Conservation (phyloP, 2,797 vertebrate genomes). For the Moxostoma hubbsi region DNA sequence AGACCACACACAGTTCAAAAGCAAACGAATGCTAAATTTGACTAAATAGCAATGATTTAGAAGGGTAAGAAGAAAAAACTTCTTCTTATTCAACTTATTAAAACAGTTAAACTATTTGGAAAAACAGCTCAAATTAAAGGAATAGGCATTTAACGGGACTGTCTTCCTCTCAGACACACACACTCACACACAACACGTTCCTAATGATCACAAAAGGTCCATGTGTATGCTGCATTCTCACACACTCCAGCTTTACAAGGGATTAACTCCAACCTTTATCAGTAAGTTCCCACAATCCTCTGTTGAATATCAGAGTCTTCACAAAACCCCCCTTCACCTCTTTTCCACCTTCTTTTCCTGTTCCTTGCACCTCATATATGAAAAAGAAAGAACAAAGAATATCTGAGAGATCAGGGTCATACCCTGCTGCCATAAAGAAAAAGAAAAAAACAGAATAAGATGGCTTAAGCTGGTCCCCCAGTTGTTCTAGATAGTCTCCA, state of each 20-base stretch:
- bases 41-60: neutral
- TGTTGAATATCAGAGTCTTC: slow-evolving; percentile 65
- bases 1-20: slow-evolving; percentile 44
- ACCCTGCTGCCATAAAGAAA: neutral
- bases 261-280: slow-evolving; percentile 80
- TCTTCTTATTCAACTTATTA: too few species aligned
- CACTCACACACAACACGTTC: slow-evolving; percentile 20
- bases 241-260: slow-evolving; percentile 74
- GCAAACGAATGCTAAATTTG: neutral
- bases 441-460: too few species aligned
- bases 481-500: too few species aligned
- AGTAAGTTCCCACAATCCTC: slow-evolving; percentile 80
- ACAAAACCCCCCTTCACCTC: slow-evolving; percentile 5
- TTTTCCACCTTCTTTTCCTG: slow-evolving; percentile 57
- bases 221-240: slow-evolving; percentile 59
- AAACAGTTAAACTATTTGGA: neutral
- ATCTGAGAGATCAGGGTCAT: slow-evolving; percentile 26
- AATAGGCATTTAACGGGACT: too few species aligned
- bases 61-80: slow-evolving; percentile 4
- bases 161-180: slow-evolving; percentile 27
- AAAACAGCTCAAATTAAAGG: neutral
- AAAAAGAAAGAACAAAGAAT: slow-evolving; percentile 18
- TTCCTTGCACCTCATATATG: slow-evolving; percentile 61
- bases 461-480: too few species aligned
- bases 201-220: slow-evolving; percentile 76